These are phyloP conservation scores for Caenorhabditis japonica DNA, from an alignment of 2,888 invertebrate species.

Conservation along the genomic window DNA sequence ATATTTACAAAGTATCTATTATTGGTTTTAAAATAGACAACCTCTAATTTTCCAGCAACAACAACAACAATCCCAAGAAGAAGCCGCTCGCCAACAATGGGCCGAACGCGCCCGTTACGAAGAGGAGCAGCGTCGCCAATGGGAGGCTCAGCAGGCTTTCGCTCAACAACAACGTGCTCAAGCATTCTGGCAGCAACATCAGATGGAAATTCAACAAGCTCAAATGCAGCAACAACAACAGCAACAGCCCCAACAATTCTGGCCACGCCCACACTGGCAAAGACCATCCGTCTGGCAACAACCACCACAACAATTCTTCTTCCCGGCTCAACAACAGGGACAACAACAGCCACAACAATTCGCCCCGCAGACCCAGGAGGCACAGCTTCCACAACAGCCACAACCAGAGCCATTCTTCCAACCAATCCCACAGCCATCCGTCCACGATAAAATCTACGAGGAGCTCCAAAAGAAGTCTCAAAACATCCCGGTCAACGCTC, in stretches of 20 bases:
- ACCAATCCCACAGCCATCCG: conserved; percentile 50
- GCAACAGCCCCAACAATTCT: conserved; percentile 28
- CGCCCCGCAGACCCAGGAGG: conserved; percentile 10
- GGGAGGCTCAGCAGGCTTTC: conserved; percentile 28
- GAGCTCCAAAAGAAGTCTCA: conserved; percentile 60
- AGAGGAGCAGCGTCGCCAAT: conserved; percentile 39
- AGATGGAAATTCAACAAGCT: conserved; percentile 38
- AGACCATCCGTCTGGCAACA: conserved; percentile 54
- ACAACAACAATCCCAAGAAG: conserved; percentile 47
- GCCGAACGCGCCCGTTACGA: conserved; percentile 41
- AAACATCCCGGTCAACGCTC: conserved; percentile 59
- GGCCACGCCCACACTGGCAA: conserved; percentile 31
- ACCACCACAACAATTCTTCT: conserved; percentile 53
- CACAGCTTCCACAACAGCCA: conserved; percentile 18
- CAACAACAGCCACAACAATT: conserved; percentile 15
- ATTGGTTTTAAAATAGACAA: neutral
- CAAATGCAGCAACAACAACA: conserved; percentile 34
- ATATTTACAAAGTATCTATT: no score
- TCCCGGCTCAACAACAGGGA: conserved; percentile 18
- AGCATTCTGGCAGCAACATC: conserved; percentile 49
- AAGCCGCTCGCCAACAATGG: conserved; percentile 50
- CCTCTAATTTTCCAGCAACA: conserved; percentile 13
- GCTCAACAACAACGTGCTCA: conserved; percentile 41
- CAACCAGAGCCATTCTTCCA: conserved; percentile 34
- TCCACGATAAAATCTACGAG: conserved; percentile 62